These are phyloP conservation scores for Caenorhabditis afra DNA, from an alignment of 2,888 invertebrate species.

Conservation along the genomic window DNA sequence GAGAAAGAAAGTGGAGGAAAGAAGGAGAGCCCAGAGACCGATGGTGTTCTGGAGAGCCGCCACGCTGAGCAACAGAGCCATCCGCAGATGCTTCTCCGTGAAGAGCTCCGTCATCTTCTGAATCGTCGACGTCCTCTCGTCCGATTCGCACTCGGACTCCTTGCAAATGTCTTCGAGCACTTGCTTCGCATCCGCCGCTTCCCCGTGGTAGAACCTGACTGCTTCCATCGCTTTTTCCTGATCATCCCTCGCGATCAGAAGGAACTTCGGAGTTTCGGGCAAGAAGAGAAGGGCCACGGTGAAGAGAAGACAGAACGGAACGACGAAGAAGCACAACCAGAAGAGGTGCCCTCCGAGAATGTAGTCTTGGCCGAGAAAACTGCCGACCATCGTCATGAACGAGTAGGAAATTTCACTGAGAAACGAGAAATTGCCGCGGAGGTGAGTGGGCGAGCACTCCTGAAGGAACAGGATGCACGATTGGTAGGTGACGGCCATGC, in stretches of 20 bases:
- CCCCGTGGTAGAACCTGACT: conserved; percentile 71
- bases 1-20: conserved; percentile 72
- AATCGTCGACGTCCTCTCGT: conserved; percentile 32
- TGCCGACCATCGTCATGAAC: conserved; percentile 67
- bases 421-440: conserved; percentile 72
- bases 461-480: conserved; percentile 71
- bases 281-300: conserved; percentile 66
- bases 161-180: conserved; percentile 67
- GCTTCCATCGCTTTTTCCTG: conserved; percentile 59
- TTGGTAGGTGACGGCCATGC: conserved; percentile 74
- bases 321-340: conserved; percentile 64
- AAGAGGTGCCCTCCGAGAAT: conserved; percentile 68
- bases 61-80: conserved; percentile 56
- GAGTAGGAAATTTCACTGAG: conserved; percentile 73
- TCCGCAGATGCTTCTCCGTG: conserved; percentile 66
- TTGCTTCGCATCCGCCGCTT: conserved; percentile 54
- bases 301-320: conserved; percentile 67
- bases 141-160: conserved; percentile 65
- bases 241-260: conserved; percentile 61
- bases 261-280: conserved; percentile 74
- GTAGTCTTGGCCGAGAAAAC: conserved; percentile 67
- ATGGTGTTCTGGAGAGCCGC: conserved; percentile 67
- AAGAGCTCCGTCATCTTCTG: conserved; percentile 60
- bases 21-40: conserved; percentile 70
- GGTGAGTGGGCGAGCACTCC: conserved; percentile 74